phyloP scores from a whole-genome alignment of 92 coral and sea anemone genomes.

The Phenganax subtilis region DNA sequence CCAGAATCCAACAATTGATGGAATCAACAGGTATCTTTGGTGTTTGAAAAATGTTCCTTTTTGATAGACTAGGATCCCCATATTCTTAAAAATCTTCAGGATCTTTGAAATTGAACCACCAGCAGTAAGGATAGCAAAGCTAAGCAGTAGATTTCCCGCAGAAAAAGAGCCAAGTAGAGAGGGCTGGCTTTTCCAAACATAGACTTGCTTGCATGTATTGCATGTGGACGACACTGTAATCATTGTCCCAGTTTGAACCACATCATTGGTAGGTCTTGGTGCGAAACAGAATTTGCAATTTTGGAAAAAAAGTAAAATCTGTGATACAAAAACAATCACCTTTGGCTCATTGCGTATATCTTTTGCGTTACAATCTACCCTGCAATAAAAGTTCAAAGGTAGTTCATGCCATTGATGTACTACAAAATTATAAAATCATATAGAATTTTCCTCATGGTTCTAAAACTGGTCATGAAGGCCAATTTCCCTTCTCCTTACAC shows the following conservation, averaged over 20 bases:
- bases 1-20: constrained; percentile 49
- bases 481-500: no score
- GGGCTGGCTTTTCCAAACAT: constrained; percentile 59
- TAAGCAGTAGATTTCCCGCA: constrained; percentile 50
- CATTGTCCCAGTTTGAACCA: constrained; percentile 56
- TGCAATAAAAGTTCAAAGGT: no score
- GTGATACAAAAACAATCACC: constrained; percentile 56
- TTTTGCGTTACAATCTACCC: no score
- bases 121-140: constrained; percentile 56
- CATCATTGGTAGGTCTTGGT: constrained; percentile 37
- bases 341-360: neutral
- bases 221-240: constrained; percentile 45
- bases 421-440: no score
- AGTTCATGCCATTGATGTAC: no score
- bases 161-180: constrained; percentile 50
- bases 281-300: constrained; percentile 59
- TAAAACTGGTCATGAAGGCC: no score
- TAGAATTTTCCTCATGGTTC: no score
- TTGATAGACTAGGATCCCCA: constrained; percentile 49
- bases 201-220: constrained; percentile 38
- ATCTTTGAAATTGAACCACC: constrained; percentile 59
- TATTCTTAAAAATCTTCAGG: constrained; percentile 53
- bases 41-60: constrained; percentile 53
- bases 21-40: constrained; percentile 53
- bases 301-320: constrained; percentile 49